Base-by-base conservation (phyloP, 2,888 invertebrate genomes). In the Dicranocentrus wangi region DNA sequence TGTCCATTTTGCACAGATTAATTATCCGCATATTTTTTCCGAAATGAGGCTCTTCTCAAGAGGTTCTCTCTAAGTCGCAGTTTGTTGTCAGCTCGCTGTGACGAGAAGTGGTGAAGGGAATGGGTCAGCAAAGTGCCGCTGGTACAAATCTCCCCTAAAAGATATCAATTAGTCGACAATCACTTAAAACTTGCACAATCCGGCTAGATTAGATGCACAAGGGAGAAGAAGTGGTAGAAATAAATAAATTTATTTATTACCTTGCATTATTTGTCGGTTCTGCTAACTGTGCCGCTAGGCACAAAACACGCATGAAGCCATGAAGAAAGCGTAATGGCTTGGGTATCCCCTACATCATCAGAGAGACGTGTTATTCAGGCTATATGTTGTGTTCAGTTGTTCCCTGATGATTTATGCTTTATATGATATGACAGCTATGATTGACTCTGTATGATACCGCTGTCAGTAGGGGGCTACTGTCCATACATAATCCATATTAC, bases 391-490 rank as follows among this genome's bases (percentile, higher is more conserved):
- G 13, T n/a, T n/a, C n/a, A 1, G 15, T 68, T n/a, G 19, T 42
- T 60, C 28, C 39, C 28, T 63, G 55, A 81, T 81, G 81, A 81
- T 81, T 81, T 81, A 81, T 81, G 73, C 70, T 58, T 70, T 47
- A 47, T 75, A 55, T 70, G 81, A 81, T 75, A 81, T 75, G 81
- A 81, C 81, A 81, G 81, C 63, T 75, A 81, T 81, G 81, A 81
- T 81, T 81, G 81, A 81, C 81, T 81, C 73, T 75, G 75, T 80
- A 80, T 81, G 81, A 81, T 75, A 81, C 81, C 81, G 81, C 81
- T 81, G 81, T 81, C 81, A 81, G 81, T 81, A 75, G 81, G 81
- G 81, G 81, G 81, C 81, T 81, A 81, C 81, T 75, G 69, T 75
- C 81, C 69, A 75, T 81, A 73, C 69, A 81, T 75, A 81, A 75